Conservation (phyloP, 2,888 invertebrate species). For the Dorcus hopei region DNA sequence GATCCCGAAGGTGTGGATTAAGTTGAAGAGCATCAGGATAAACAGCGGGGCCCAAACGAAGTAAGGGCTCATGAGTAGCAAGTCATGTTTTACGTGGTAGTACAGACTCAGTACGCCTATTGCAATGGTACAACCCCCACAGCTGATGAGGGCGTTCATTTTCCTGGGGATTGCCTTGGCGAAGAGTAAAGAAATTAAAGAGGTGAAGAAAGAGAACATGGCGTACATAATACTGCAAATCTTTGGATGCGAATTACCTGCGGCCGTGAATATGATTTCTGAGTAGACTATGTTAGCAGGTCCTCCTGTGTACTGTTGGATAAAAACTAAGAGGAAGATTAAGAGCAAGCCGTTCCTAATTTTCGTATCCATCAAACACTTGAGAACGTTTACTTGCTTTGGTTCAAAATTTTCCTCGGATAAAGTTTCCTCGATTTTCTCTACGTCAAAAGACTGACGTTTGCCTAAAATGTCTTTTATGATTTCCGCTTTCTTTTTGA, state of each 20-base stretch:
- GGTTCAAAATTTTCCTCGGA: constrained; percentile 4
- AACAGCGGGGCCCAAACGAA: constrained; percentile 26
- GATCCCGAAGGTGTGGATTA: constrained; percentile 26
- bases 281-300: constrained; percentile 28
- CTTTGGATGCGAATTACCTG: constrained; percentile 23
- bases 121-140: constrained; percentile 10
- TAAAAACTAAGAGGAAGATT: constrained; percentile 25
- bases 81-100: constrained; percentile 20
- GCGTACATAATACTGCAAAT: constrained; percentile 26
- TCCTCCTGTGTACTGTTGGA: constrained; percentile 29
- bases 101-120: constrained; percentile 18
- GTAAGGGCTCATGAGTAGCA: constrained; percentile 16
- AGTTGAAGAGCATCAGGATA: constrained; percentile 26
- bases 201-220: constrained; percentile 19
- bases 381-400: constrained; percentile 12
- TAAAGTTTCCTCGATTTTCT: constrained; percentile 4
- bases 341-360: constrained; percentile 23
- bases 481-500: background rate
- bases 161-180: constrained; percentile 22
- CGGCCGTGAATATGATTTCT: constrained; percentile 26
- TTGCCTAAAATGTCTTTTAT: constrained; percentile 6
- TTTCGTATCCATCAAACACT: constrained; percentile 12
- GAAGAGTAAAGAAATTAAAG: constrained; percentile 19
- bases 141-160: constrained; percentile 18
- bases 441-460: constrained; percentile 6